phyloP scores from a whole-genome alignment of 53 echinoderm and acorn worm genomes.

The Paracentrotus lividus region DNA sequence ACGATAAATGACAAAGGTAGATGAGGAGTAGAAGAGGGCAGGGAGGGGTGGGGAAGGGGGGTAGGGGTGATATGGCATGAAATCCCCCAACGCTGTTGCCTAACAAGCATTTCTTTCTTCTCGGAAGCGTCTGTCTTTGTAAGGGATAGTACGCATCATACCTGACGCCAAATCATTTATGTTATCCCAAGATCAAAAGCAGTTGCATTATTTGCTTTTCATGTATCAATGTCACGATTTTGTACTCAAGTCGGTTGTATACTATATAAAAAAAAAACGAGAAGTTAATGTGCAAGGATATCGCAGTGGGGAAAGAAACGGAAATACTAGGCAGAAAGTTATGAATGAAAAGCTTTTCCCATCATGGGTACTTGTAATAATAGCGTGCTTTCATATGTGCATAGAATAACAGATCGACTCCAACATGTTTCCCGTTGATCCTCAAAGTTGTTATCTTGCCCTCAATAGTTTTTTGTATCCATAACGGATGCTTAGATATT shows the following conservation, averaged over 20 bases:
- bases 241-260: not conserved
- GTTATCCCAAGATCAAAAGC: not conserved
- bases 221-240: not conserved
- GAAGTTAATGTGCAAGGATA: not conserved
- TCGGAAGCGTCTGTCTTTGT: slow-evolving; percentile 10
- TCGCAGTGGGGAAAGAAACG: not conserved
- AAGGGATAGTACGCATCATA: not conserved
- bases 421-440: slow-evolving; percentile 26
- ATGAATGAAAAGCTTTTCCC: not conserved
- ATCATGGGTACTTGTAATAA: not conserved
- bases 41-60: not conserved
- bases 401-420: slow-evolving; percentile 31
- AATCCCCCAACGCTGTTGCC: slow-evolving; percentile 16
- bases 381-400: slow-evolving; percentile 14
- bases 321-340: not conserved
- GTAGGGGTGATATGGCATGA: not conserved
- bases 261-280: not conserved
- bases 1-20: slow-evolving; percentile 53
- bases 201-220: not conserved
- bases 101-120: slow-evolving; percentile 40
- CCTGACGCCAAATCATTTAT: not conserved
- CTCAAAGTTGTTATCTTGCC: not conserved
- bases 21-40: too few species aligned
- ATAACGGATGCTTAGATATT: slow-evolving; percentile 11
- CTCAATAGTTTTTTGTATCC: slow-evolving; percentile 23